These are phyloP conservation scores for Melanaphis sacchari DNA, from an alignment of 1,140 invertebrate genomes.

Conservation along the genomic window DNA sequence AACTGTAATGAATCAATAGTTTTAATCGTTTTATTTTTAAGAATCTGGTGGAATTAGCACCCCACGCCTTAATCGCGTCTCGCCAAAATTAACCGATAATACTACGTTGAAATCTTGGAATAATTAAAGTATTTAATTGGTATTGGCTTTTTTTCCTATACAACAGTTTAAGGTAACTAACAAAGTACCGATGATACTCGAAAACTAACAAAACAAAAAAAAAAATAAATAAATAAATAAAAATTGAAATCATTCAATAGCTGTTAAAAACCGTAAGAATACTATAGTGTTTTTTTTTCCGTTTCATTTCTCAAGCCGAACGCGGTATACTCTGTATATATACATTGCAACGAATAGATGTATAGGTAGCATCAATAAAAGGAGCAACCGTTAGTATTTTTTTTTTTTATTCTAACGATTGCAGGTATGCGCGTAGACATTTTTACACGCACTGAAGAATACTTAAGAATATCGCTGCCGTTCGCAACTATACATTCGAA, in stretches of 20 bases:
- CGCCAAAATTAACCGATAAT: background rate
- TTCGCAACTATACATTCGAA: background rate
- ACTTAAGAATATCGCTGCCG: background rate
- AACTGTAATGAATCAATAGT: background rate
- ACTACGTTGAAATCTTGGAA: background rate
- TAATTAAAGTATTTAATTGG: constrained; percentile 12
- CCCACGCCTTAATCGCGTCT: background rate
- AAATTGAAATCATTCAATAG: background rate
- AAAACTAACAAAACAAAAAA: background rate
- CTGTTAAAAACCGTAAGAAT: background rate
- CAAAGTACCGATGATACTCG: background rate
- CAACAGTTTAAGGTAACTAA: background rate
- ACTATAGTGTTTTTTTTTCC: background rate
- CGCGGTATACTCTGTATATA: background rate
- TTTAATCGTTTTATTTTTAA: background rate
- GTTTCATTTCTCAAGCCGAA: background rate
- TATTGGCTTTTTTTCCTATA: background rate
- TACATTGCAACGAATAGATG: background rate
- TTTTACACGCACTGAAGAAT: background rate
- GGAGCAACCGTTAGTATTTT: background rate
- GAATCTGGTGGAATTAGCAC: background rate
- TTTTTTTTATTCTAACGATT: background rate
- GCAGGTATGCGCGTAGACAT: background rate
- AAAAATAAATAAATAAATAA: background rate
- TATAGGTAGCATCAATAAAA: background rate